Evolutionary conservation across 2,797 vertebrate species (phyloP), one percentile per base, ranked within the genome.

Genomic region (Coluber constrictor): DNA sequence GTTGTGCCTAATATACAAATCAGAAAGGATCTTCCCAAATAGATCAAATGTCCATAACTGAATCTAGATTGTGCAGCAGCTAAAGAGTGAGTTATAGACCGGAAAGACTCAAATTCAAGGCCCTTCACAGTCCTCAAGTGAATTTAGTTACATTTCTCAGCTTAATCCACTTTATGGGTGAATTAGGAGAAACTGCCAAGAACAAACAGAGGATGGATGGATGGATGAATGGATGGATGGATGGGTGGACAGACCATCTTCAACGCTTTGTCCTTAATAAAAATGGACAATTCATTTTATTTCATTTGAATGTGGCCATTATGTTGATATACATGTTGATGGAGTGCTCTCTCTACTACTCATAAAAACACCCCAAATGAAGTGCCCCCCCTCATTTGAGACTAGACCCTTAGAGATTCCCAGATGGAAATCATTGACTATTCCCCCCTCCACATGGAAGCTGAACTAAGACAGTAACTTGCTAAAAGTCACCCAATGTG

Each of bases 1-100:
- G 11, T 0, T 43, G 18, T 0, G 63, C 87, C 7, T 0, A 90
- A 79, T 29, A n/a, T 29, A 87, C 54, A 0, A 66, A 63, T 3
- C 57, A 93, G 91, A 74, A 54, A 12, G 16, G 55, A 74, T 27
- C 10, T 79, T 57, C 91, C 61, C 55, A 79, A 47, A 89, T 2
- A 1, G 20, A 29, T 74, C 29, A 90, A 32, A 37, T 12, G 27
- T n/a, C 57, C 74, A 12, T 47, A 25, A 83, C 37, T 47, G 74
- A 47, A 47, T 83, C 74, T 83, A 47, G 37, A 47, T 10, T 25
- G 20, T 47, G 74, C 4, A 43, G 20, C 20, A 47, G 37, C 47
- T 23, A 25, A 83, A 47, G 37, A 83, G 9, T 12, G 37, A 11
- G 9, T 12, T 47, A 47, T 25, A 47, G 74, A 83, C 74, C 0